Conservation (phyloP, 1,140 invertebrate species). For the Ceratosolen solmsi region DNA sequence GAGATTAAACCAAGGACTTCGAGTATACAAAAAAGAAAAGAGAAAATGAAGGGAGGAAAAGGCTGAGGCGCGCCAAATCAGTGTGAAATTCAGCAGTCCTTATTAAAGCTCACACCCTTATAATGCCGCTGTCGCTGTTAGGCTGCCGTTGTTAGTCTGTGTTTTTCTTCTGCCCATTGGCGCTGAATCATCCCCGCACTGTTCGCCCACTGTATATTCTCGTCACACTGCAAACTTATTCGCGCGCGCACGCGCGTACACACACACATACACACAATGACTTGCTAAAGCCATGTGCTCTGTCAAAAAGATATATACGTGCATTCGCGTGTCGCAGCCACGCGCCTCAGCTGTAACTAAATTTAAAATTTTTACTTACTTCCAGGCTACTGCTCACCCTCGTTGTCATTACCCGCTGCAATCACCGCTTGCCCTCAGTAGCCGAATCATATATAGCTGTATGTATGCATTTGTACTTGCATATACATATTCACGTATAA, state of each 20-base stretch:
- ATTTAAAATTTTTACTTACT: conserved; percentile 76
- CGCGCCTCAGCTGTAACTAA: conserved; percentile 71
- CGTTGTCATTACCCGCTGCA: conserved; percentile 73
- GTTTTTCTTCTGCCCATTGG: conserved; percentile 53
- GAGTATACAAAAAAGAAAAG: conserved; percentile 23
- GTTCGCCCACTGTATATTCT: conserved; percentile 56
- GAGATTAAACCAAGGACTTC: not conserved
- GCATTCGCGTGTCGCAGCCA: conserved; percentile 57
- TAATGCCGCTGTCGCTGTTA: conserved; percentile 40
- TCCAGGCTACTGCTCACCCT: conserved; percentile 74
- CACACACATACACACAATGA: not conserved
- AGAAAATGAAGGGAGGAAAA: not conserved
- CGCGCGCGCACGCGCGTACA: not conserved
- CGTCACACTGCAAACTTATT: conserved; percentile 63
- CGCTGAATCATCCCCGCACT: conserved; percentile 68
- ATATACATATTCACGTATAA: not conserved
- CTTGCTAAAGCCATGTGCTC: conserved; percentile 38
- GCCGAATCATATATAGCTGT: conserved; percentile 3
- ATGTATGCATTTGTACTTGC: not conserved
- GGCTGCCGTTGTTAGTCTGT: conserved; percentile 39
- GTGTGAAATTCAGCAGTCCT: conserved; percentile 73
- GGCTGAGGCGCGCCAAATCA: conserved; percentile 61
- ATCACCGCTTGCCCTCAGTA: conserved; percentile 64
- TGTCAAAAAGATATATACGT: conserved; percentile 45
- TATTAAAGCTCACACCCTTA: conserved; percentile 70